Conservation (phyloP, 2,113 vertebrate genomes). For the Thymallus thymallus region DNA sequence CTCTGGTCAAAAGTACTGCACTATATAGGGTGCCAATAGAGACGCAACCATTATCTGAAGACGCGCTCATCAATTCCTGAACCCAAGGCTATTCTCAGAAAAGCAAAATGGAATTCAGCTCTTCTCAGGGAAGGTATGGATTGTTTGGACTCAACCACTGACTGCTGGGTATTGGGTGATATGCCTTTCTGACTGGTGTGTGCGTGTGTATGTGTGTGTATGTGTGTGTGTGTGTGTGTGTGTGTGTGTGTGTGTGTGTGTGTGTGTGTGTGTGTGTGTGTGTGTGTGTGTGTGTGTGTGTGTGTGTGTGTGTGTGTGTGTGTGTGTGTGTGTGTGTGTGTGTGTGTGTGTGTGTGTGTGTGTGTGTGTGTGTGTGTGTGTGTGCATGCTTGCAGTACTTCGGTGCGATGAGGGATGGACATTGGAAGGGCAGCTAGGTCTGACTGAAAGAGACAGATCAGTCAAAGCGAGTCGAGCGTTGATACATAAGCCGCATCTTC, state of each 20-base stretch:
- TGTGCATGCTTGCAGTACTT: background rate
- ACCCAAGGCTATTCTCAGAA: background rate
- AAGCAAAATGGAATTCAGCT: slow-evolving; percentile 7
- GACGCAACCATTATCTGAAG: slow-evolving; percentile 14
- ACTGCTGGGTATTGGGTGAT: background rate
- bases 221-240: background rate
- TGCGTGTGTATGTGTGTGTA: slow-evolving; percentile 10
- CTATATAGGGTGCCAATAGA: too few relatives aligned
- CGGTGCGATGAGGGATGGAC: slow-evolving; percentile 58
- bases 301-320: background rate
- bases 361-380: background rate
- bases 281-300: background rate
- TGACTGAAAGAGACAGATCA: slow-evolving; percentile 57
- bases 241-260: background rate
- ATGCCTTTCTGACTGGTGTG: background rate
- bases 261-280: background rate
- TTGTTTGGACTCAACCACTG: background rate
- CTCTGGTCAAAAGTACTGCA: too few relatives aligned
- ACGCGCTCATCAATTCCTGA: slow-evolving; percentile 16
- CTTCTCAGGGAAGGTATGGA: background rate
- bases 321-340: background rate
- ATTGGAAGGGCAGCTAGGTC: slow-evolving; percentile 49
- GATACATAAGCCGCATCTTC: slow-evolving; percentile 59
- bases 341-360: background rate
- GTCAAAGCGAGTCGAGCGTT: slow-evolving; percentile 44